Conservation (phyloP, 2,113 vertebrate species). For the Petaurus breviceps region DNA sequence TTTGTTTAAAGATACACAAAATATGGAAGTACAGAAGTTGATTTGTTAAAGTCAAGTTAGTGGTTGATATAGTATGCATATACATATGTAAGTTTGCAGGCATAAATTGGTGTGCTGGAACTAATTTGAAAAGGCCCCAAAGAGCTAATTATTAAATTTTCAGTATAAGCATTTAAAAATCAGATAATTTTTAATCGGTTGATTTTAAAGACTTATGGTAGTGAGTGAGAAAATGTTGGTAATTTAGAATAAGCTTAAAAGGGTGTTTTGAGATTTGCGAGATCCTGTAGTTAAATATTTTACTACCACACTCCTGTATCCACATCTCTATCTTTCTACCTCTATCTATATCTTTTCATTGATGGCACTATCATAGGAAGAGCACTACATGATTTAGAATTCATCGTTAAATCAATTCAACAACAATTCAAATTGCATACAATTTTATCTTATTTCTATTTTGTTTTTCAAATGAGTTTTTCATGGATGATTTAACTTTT, state of each 20-base stretch:
- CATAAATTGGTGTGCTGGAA: not conserved
- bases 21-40: not conserved
- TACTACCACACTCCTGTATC: not conserved
- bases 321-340: not conserved
- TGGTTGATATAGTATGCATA: not conserved
- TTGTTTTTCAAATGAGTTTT: not conserved
- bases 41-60: not conserved
- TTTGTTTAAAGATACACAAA: conserved; percentile 40
- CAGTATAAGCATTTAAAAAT: not conserved
- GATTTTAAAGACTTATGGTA: not conserved
- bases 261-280: not conserved
- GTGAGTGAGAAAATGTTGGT: not conserved
- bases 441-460: not conserved
- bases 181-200: too few species aligned
- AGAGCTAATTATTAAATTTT: not conserved
- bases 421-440: not conserved
- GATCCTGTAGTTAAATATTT: not conserved
- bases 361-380: not conserved
- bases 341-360: not conserved
- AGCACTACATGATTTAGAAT: not conserved
- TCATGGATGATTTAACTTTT: not conserved
- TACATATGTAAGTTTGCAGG: not conserved
- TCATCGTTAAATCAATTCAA: not conserved
- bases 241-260: not conserved
- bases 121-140: not conserved